phyloP scores from a whole-genome alignment of 2,797 vertebrate species.

The Ctenopoma multispine region DNA sequence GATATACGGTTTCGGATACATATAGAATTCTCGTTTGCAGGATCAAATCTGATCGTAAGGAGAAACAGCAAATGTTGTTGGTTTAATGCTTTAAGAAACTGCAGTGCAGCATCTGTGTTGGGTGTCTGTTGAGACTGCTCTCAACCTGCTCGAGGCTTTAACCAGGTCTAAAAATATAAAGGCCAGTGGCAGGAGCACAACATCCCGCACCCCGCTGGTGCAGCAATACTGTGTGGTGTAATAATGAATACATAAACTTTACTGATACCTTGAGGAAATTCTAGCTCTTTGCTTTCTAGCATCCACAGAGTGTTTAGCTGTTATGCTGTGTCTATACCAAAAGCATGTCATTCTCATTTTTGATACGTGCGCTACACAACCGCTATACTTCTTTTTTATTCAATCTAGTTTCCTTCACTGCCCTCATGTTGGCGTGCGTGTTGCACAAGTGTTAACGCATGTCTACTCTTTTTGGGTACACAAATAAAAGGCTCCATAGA shows the following conservation, averaged over 20 bases:
- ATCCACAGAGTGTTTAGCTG: conserved; percentile 6
- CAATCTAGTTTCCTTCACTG: no score
- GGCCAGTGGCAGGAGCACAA: no score
- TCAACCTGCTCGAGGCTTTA: conserved; percentile 8
- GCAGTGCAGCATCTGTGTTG: background rate
- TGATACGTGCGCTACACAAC: no score
- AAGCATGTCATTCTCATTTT: no score
- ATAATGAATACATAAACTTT: conserved; percentile 31
- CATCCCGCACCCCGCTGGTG: no score
- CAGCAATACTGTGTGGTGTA: conserved; percentile 14
- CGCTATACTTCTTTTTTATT: no score
- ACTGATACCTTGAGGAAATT: conserved; percentile 47
- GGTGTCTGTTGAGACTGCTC: no score
- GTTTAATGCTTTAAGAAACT: background rate
- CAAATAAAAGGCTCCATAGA: no score
- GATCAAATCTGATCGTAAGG: background rate
- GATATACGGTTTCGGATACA: background rate
- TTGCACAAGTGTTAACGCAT: no score
- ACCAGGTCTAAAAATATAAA: background rate
- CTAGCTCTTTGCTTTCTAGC: conserved; percentile 11
- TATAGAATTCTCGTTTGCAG: background rate
- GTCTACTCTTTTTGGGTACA: no score
- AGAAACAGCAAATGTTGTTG: background rate
- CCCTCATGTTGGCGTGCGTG: no score
- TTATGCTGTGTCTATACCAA: background rate